Conservation (phyloP, 2,113 vertebrate genomes). For the Ptychochromis oligacanthus region DNA sequence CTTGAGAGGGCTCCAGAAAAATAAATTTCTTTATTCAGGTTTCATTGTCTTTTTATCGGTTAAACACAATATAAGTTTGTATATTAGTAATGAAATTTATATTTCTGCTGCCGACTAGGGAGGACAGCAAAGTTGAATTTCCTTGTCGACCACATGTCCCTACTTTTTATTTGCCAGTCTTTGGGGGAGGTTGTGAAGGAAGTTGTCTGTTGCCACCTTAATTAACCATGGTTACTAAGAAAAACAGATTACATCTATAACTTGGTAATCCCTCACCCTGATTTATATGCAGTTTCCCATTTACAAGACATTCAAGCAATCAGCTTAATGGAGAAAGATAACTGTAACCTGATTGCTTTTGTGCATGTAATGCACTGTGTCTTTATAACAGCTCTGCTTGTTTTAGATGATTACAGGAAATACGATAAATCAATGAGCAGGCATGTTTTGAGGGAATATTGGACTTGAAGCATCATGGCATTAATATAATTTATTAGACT, state of each 20-base stretch:
- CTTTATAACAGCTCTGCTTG: conserved; percentile 15
- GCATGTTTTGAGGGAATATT: not conserved
- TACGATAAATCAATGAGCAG: not conserved
- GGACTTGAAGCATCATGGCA: not conserved
- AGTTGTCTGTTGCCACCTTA: not conserved
- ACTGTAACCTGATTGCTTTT: not conserved
- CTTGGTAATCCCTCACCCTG: not conserved
- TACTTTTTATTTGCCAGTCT: not conserved
- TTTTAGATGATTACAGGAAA: not conserved
- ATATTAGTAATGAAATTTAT: not conserved
- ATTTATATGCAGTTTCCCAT: not conserved
- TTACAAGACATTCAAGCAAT: not conserved
- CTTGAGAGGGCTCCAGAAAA: not conserved
- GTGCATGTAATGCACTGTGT: not conserved
- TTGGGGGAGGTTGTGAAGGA: not conserved
- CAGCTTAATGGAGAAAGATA: not conserved
- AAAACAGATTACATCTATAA: not conserved
- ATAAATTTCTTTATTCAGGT: too few species aligned
- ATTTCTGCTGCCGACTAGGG: too few species aligned
- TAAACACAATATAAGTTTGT: not conserved
- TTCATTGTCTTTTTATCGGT: not conserved
- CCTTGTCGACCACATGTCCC: not conserved
- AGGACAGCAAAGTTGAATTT: not conserved
- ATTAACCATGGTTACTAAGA: not conserved
- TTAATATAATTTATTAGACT: not conserved